These are phyloP conservation scores for Bucorvus abyssinicus DNA, from an alignment of 2,797 vertebrate species.

Conservation along the genomic window DNA sequence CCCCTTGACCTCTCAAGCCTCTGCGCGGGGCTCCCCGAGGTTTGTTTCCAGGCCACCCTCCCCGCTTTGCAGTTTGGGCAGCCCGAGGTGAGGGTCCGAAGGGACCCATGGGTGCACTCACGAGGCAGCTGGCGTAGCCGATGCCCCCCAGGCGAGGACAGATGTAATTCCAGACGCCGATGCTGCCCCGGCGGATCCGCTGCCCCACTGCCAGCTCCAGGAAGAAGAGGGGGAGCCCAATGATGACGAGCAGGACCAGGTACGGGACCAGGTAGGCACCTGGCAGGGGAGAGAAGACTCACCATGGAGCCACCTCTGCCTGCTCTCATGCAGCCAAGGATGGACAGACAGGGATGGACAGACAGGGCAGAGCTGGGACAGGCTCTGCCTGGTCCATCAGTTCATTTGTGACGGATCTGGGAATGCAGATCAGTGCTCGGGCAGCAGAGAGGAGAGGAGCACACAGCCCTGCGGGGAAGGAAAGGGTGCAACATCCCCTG, in stretches of 20 bases:
- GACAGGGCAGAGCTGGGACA: background rate
- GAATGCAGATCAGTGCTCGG: background rate
- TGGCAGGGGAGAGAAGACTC: slow-evolving; percentile 54
- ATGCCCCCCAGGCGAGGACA: slow-evolving; percentile 94
- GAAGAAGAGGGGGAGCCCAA: slow-evolving; percentile 96
- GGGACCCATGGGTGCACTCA: slow-evolving; percentile 60
- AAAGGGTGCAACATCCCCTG: background rate
- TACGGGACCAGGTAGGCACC: slow-evolving; percentile 97
- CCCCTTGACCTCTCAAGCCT: background rate
- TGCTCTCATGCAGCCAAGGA: background rate
- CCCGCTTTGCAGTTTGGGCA: rapidly evolving
- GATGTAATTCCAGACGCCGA: slow-evolving; percentile 97
- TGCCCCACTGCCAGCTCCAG: slow-evolving; percentile 97
- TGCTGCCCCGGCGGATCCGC: slow-evolving; percentile 94
- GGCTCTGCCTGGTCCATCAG: rapidly evolving
- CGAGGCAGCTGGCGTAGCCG: slow-evolving; percentile 91
- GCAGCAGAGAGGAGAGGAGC: background rate
- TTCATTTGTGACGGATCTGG: background rate
- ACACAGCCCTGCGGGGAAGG: rapidly evolving
- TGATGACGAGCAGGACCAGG: slow-evolving; percentile 92
- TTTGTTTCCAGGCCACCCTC: background rate
- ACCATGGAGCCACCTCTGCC: rapidly evolving
- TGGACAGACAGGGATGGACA: background rate
- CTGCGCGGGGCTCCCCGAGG: rapidly evolving
- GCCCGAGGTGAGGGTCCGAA: rapidly evolving